Evolutionary conservation across 2,888 invertebrate genomes (phyloP), one percentile per base, ranked within the genome.

Genomic region (Hyposoter dolosus): DNA sequence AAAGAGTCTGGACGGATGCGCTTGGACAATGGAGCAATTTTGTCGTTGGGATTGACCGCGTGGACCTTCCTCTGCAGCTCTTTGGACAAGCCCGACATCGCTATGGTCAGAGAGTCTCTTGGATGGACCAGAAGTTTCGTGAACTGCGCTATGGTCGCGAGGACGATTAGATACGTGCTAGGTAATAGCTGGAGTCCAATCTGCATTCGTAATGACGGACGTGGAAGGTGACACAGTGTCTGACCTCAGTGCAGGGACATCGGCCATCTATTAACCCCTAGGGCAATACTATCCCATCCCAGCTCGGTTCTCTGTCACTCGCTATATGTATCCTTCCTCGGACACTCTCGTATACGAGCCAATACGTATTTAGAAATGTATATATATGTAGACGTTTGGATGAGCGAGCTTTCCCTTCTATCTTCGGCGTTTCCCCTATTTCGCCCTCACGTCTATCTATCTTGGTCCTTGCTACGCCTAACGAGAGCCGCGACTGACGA

Each of bases 141-240:
- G 87, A 75, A 81, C 63, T 50, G 50, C 32, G 69, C 76, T 84
- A 63, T 83, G 83, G 89, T 86, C 88, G 85, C 84, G 88, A 65
- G 86, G 88, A 88, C 90, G 91, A 92, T 91, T 90, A 90, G 92
- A 90, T 90, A 90, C 89, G 88, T 88, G 90, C 86, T 87, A 85
- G 87, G 89, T 91, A 91, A 92, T 91, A 88, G 90, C 88, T 87
- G 88, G 86, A 87, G 89, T 92, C 90, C 91, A 93, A 93, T 93
- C 91, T 93, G 92, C 92, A 93, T 93, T 91, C 89, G 92, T 91
- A 92, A 92, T 92, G 91, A 92, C 90, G 91, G 88, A 90, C 91
- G 90, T 90, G 90, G 90, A 91, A 91, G 92, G 91, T 92, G 92
- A 92, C 92, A 90, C 92, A 90, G 90, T 91, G 91, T 91, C 91